These are phyloP conservation scores for Andrena bucephala DNA, from an alignment of 2,888 invertebrate species.

Conservation along the genomic window DNA sequence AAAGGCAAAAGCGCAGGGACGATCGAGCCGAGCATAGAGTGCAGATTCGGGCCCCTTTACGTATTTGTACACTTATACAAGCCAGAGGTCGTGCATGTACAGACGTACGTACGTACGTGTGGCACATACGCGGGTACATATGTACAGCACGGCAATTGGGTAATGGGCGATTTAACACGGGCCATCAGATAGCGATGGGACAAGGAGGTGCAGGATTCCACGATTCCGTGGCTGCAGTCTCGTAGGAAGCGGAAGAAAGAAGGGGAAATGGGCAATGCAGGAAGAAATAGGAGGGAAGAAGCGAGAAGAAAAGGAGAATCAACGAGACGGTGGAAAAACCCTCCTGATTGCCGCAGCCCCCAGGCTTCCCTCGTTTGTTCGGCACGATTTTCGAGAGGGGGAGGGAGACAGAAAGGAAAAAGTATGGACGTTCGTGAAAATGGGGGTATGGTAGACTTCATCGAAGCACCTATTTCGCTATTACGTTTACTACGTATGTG, in stretches of 20 bases:
- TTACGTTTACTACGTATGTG: conserved; percentile 73
- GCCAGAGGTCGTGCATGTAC: not conserved
- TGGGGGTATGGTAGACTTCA: conserved; percentile 41
- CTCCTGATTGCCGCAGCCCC: conserved; percentile 72
- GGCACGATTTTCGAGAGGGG: conserved; percentile 57
- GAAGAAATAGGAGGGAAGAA: conserved; percentile 43
- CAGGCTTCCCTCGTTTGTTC: conserved; percentile 66
- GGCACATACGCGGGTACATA: conserved; percentile 11
- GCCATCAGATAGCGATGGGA: conserved; percentile 76
- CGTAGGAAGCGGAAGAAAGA: conserved; percentile 52
- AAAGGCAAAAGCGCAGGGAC: conserved; percentile 55
- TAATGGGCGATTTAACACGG: conserved; percentile 81
- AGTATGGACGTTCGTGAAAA: conserved; percentile 28
- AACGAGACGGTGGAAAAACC: conserved; percentile 70
- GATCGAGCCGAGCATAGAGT: conserved; percentile 52
- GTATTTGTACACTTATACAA: not conserved
- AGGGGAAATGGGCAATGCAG: conserved; percentile 45
- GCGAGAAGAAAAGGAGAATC: conserved; percentile 58
- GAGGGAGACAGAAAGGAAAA: conserved; percentile 27
- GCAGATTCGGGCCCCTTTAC: conserved; percentile 27
- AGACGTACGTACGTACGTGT: conserved; percentile 13
- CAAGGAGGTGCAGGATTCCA: conserved; percentile 59
- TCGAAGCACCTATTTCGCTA: conserved; percentile 60
- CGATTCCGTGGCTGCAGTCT: conserved; percentile 56
- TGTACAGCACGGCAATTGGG: conserved; percentile 72